Percentiles rank a stretch among this genome's conserved stretches.
These are phyloP conservation scores for Cyrtorhinus lividipennis DNA, from an alignment of 1,140 invertebrate species.

Conservation along the genomic window DNA sequence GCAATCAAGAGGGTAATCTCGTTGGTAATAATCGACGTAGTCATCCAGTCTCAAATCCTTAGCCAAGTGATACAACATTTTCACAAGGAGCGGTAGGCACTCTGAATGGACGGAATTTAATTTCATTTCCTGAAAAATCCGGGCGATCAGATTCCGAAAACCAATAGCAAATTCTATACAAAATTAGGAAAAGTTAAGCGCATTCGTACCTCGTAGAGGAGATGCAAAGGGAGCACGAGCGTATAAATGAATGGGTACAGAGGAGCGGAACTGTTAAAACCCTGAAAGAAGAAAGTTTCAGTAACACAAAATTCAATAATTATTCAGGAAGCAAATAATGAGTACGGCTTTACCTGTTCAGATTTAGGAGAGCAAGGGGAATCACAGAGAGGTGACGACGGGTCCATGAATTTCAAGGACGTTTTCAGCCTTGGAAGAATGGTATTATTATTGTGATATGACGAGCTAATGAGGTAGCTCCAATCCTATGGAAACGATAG, in stretches of 20 bases:
- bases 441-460: neutral
- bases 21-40: constrained; percentile 69
- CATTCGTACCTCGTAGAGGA: constrained; percentile 61
- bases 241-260: constrained; percentile 59
- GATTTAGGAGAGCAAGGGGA: neutral
- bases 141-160: no score
- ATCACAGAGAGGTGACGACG: neutral
- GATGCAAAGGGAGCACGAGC: constrained; percentile 66
- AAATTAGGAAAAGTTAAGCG: no score
- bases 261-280: constrained; percentile 60
- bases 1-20: constrained; percentile 61
- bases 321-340: no score
- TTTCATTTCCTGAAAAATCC: constrained; percentile 59
- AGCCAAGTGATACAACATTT: constrained; percentile 62
- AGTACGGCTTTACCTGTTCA: neutral
- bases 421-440: neutral
- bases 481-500: no score
- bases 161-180: no score
- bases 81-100: constrained; percentile 49
- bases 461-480: neutral
- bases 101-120: constrained; percentile 54
- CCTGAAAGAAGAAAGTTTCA: constrained; percentile 36
- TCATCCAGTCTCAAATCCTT: constrained; percentile 53
- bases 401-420: neutral
- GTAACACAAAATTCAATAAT: no score